Conservation (phyloP, 2,888 invertebrate species). For the Incurvaria masculella region DNA sequence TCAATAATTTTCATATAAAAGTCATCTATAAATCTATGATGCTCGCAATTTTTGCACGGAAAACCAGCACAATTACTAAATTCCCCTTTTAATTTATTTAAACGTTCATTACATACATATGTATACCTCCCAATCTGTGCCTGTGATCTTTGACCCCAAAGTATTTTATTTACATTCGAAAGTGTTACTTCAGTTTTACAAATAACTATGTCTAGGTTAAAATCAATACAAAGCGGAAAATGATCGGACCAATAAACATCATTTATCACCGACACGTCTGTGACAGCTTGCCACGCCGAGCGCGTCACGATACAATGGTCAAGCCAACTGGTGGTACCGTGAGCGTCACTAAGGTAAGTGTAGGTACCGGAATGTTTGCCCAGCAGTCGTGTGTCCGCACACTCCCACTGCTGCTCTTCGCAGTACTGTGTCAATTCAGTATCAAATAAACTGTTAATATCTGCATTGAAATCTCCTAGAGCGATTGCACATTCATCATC, state of each 20-base stretch:
- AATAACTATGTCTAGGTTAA: not conserved
- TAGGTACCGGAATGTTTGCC: not conserved
- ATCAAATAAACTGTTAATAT: not conserved
- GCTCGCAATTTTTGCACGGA: not conserved
- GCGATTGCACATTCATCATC: not conserved
- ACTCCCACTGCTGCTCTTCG: not conserved
- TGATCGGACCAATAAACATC: not conserved
- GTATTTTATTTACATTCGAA: not conserved
- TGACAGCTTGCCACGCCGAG: not conserved
- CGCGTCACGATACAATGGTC: not conserved
- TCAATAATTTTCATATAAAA: no score
- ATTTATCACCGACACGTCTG: not conserved
- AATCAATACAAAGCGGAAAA: not conserved
- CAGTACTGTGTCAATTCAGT: not conserved
- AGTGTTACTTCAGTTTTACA: not conserved
- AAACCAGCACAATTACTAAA: not conserved
- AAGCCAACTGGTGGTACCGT: not conserved
- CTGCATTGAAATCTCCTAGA: not conserved
- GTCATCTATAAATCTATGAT: no score
- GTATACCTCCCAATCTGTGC: not conserved
- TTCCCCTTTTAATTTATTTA: not conserved
- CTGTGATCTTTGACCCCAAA: not conserved
- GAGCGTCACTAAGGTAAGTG: not conserved
- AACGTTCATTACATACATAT: not conserved
- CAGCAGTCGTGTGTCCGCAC: not conserved